Base-by-base conservation (phyloP, 1,140 invertebrate species). In the Hypsibius dujardini region DNA sequence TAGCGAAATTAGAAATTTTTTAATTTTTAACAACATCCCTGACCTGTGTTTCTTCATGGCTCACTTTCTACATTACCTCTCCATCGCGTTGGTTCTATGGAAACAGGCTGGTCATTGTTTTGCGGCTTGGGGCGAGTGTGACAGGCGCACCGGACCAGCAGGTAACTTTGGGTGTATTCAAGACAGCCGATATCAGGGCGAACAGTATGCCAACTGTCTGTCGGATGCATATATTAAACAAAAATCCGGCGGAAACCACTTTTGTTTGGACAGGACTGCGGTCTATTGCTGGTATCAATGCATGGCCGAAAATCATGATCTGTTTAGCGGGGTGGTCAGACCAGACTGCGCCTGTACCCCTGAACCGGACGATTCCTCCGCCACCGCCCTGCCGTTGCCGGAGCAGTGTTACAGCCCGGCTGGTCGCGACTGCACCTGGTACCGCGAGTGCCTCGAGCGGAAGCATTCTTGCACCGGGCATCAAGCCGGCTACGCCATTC, bases 171-270 rank as follows among this genome's bases (percentile, higher is more conserved):
- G 50, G 50, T 56, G 50, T 56, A n/a, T 56, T 56, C 50, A 7
- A 56, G 50, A 56, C 7, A 7, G n/a, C 50, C 7, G 50, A 56
- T 56, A 56, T 42, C 12, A 12, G 45, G 62, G 62, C 12, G 45
- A 67, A 7, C 62, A 67, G 42, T 67, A 15, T 67, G 62, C 62
- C 62, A 67, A 67, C 42, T 67, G 62, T 42, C 62, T 67, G 42
- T 67, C 62, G 42, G 45, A 67, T 42, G 62, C 62, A 12, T 67
- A 67, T 45, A 67, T 67, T 15, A 42, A 7, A 42, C 62, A 67
- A 42, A 67, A 67, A 45, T 67, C 62, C 3, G 62, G 62, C 12
- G 62, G 62, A 67, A 3, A 3, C 62, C 62, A 67, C 42, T 12
- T 15, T 3, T 67, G 62, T 42, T 12, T 15, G 62, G 42, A 67